Percentiles rank a stretch among this genome's conserved stretches.
These are phyloP conservation scores for Myotis daubentonii DNA, from an alignment of 2,797 vertebrate genomes.

Conservation along the genomic window DNA sequence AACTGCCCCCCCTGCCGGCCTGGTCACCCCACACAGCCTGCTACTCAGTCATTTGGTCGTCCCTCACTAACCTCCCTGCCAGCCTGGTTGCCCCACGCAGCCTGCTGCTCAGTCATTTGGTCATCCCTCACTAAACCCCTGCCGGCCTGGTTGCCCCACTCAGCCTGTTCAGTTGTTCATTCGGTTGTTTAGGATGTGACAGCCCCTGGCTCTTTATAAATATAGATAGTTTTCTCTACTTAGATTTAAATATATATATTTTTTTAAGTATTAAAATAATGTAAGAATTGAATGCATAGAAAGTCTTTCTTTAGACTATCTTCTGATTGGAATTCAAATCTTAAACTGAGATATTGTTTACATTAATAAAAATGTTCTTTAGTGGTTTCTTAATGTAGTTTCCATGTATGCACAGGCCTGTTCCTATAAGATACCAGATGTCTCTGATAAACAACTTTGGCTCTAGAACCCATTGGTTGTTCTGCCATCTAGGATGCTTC, in stretches of 20 bases:
- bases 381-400: neutral
- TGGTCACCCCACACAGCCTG: too few species aligned
- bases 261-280: neutral
- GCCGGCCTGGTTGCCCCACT: too few species aligned
- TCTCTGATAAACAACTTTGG: neutral
- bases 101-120: too few species aligned
- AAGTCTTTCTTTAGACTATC: neutral
- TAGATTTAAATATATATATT: conserved; percentile 10
- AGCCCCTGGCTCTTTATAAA: too few species aligned
- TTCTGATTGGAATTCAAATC: neutral
- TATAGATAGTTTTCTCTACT: neutral
- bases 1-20: too few species aligned
- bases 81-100: too few species aligned
- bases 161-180: too few species aligned
- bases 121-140: too few species aligned
- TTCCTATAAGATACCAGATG: neutral
- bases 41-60: too few species aligned
- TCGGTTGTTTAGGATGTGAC: too few species aligned
- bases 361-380: neutral
- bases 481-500: neutral
- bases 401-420: neutral
- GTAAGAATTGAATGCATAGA: neutral
- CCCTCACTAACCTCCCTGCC: too few species aligned
- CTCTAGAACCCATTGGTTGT: neutral
- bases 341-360: neutral